A percentile compares a stretch with the other conserved stretches of the same genome.
Evolutionary conservation across 2,113 vertebrate genomes (phyloP).

Genomic region (Meriones unguiculatus): DNA sequence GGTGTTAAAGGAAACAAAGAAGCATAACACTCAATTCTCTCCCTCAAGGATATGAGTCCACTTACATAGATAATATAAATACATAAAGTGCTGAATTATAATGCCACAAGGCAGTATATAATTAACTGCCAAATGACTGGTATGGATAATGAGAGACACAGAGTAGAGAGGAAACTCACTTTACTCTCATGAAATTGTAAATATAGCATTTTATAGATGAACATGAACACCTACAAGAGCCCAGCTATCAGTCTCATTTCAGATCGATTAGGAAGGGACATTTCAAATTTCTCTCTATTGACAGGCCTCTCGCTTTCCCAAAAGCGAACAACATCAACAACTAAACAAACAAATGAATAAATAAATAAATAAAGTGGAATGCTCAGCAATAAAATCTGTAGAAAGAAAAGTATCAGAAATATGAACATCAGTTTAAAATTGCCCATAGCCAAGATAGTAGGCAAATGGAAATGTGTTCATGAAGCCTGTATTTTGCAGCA

Average conservation of each 20-base stretch:
- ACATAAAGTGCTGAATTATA: conserved; percentile 62
- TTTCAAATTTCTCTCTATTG: conserved; percentile 51
- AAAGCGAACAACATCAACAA: conserved; percentile 20
- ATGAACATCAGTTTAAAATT: not conserved
- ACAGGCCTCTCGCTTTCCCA: not conserved
- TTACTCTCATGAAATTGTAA: conserved; percentile 80
- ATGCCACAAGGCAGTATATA: conserved; percentile 59
- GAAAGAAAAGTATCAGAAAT: not conserved
- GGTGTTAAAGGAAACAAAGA: conserved; percentile 72
- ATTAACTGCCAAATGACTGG: conserved; percentile 71
- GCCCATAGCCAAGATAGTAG: not conserved
- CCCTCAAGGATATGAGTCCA: conserved; percentile 63
- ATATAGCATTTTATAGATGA: conserved; percentile 79
- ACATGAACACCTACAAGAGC: conserved; percentile 55
- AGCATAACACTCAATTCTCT: conserved; percentile 48
- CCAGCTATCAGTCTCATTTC: conserved; percentile 57
- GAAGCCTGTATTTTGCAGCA: not conserved
- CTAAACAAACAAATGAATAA: not conserved
- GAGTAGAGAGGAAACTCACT: not conserved
- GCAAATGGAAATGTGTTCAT: not conserved
- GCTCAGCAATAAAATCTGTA: not conserved
- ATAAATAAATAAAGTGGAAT: not conserved
- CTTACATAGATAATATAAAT: conserved; percentile 65
- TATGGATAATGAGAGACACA: conserved; percentile 1
- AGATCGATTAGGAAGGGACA: conserved; percentile 53